Percentiles rank a stretch among this genome's conserved stretches.
These are phyloP conservation scores for Girardinichthys multiradiatus DNA, from an alignment of 2,113 vertebrate genomes.

Conservation along the genomic window DNA sequence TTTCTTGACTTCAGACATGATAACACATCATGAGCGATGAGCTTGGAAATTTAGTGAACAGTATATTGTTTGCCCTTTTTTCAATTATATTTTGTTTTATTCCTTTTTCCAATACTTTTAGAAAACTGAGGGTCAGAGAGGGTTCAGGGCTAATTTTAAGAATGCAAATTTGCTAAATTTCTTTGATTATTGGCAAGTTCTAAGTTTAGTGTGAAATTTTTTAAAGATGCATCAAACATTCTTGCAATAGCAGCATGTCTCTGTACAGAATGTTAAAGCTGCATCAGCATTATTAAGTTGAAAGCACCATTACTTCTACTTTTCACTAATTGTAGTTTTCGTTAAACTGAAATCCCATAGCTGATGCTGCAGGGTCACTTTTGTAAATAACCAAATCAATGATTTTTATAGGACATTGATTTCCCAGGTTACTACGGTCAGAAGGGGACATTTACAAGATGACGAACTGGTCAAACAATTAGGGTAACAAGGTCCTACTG, in stretches of 20 bases:
- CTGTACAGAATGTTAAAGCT: not conserved
- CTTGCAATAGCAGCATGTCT: no score
- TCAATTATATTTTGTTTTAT: no score
- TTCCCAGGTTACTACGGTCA: constrained; percentile 4
- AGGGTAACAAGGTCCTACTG: not conserved
- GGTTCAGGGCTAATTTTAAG: not conserved
- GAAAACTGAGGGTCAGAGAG: no score
- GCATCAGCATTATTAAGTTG: not conserved
- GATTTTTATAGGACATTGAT: constrained; percentile 10
- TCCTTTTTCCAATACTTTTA: no score
- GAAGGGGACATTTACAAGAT: not conserved
- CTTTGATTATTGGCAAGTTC: not conserved
- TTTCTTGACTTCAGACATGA: no score
- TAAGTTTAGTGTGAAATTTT: not conserved
- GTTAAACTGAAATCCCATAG: not conserved
- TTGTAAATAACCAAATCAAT: constrained; percentile 16
- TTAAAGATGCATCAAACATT: not conserved
- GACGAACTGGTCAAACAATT: constrained; percentile 5
- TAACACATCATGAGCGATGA: no score
- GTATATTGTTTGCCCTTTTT: no score
- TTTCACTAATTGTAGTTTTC: not conserved
- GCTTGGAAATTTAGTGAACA: no score
- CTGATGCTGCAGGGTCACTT: not conserved
- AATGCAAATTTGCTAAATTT: not conserved
- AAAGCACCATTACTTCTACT: not conserved